These are phyloP conservation scores for Paracentrotus lividus DNA, from an alignment of 53 echinoderm and acorn worm species.

Conservation along the genomic window DNA sequence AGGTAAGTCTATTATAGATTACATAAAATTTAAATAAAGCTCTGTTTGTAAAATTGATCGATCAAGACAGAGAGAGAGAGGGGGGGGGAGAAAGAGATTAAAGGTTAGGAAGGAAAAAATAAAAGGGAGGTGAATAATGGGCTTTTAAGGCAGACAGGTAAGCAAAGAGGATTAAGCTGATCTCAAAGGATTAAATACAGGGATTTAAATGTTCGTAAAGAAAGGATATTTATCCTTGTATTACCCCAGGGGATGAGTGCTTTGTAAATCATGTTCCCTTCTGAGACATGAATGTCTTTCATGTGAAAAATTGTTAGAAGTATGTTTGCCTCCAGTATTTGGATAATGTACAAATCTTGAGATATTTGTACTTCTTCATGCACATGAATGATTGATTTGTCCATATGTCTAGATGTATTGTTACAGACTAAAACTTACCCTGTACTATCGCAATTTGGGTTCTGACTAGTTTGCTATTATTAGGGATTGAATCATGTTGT, in stretches of 20 bases:
- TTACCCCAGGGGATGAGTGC: background rate
- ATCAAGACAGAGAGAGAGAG: background rate
- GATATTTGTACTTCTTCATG: background rate
- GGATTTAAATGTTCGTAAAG: background rate
- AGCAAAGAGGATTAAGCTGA: slow-evolving; percentile 13
- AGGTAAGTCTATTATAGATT: too few species aligned
- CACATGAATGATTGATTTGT: background rate
- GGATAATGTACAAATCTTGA: background rate
- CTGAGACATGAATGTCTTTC: slow-evolving; percentile 22
- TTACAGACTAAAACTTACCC: background rate
- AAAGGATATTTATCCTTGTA: slow-evolving; percentile 6
- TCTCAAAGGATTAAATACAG: background rate
- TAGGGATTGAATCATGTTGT: too few species aligned
- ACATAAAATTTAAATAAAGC: too few species aligned
- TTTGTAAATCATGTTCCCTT: background rate
- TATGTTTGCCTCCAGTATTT: background rate
- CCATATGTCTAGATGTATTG: background rate
- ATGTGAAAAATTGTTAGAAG: background rate
- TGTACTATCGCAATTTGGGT: too few species aligned
- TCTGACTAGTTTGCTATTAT: too few species aligned
- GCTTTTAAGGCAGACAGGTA: background rate
- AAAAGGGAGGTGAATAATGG: background rate
- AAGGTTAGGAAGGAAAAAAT: background rate
- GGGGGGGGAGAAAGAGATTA: background rate
- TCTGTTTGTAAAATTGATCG: too few species aligned